These are phyloP conservation scores for Folsomia candida DNA, from an alignment of 2,888 invertebrate species.

Conservation along the genomic window DNA sequence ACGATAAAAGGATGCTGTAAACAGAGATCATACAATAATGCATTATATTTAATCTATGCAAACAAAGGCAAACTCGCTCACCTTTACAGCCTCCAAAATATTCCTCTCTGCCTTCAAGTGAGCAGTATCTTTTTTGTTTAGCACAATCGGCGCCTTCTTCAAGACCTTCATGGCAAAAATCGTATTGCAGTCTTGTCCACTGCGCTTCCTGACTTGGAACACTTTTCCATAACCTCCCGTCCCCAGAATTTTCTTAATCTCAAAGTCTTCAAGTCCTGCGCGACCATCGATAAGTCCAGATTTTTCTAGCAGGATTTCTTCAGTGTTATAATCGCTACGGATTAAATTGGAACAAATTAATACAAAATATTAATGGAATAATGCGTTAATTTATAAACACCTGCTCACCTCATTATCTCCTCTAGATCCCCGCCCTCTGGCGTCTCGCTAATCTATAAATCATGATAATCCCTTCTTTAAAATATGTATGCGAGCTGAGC, in stretches of 20 bases:
- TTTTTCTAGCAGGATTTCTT: not conserved
- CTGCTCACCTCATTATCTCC: conserved; percentile 49
- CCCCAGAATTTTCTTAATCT: conserved; percentile 90
- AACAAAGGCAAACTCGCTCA: conserved; percentile 56
- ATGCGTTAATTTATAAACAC: not conserved
- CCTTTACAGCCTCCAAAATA: conserved; percentile 98
- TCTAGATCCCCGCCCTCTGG: conserved; percentile 48
- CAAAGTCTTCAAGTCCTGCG: conserved; percentile 89
- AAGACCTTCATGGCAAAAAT: conserved; percentile 99
- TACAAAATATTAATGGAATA: not conserved
- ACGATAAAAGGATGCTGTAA: conserved; percentile 96
- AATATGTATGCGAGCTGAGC: too few species aligned
- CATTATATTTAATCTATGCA: conserved; percentile 14
- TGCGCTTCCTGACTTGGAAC: conserved; percentile 86
- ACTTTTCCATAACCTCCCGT: conserved; percentile 99
- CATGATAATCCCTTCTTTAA: not conserved
- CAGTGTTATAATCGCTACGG: too few species aligned
- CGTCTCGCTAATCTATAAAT: conserved; percentile 36
- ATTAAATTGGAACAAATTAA: not conserved
- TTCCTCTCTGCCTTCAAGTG: conserved; percentile 99
- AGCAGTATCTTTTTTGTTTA: conserved; percentile 99
- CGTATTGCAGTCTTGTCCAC: conserved; percentile 84
- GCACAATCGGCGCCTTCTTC: conserved; percentile 93
- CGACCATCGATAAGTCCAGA: not conserved
- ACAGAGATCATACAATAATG: conserved; percentile 53